These are phyloP conservation scores for Cheilosia scutellata DNA, from an alignment of 2,888 invertebrate species.

Conservation along the genomic window DNA sequence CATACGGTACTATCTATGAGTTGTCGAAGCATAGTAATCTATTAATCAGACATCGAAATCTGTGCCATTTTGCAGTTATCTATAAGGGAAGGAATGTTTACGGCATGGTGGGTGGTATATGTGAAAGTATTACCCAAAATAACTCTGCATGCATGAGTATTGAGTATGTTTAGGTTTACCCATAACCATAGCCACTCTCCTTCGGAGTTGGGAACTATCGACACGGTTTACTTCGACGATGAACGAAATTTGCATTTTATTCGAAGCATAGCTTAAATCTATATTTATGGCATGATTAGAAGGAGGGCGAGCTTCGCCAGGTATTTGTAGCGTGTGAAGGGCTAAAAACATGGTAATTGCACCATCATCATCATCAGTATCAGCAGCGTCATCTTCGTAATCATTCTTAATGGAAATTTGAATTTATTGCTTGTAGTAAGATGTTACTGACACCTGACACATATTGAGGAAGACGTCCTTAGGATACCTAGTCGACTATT, in stretches of 20 bases:
- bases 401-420: constrained; percentile 4
- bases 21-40: constrained; percentile 65
- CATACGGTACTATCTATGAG: constrained; percentile 42
- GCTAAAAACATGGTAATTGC: not conserved
- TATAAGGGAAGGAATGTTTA: not conserved
- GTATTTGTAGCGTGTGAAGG: not conserved
- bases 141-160: not conserved
- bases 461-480: no score
- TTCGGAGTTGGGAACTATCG: constrained; percentile 30
- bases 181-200: not conserved
- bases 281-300: constrained; percentile 32
- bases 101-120: no score
- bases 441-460: not conserved
- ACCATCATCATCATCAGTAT: constrained; percentile 5
- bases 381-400: not conserved
- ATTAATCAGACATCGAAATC: constrained; percentile 72
- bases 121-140: not conserved
- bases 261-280: constrained; percentile 14
- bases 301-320: not conserved
- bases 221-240: constrained; percentile 49
- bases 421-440: constrained; percentile 2
- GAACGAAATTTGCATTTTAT: constrained; percentile 56
- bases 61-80: constrained; percentile 36
- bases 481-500: no score
- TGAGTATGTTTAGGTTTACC: not conserved